Evolutionary conservation across 2,888 invertebrate species (phyloP).

Genomic region (Papilio protenor): DNA sequence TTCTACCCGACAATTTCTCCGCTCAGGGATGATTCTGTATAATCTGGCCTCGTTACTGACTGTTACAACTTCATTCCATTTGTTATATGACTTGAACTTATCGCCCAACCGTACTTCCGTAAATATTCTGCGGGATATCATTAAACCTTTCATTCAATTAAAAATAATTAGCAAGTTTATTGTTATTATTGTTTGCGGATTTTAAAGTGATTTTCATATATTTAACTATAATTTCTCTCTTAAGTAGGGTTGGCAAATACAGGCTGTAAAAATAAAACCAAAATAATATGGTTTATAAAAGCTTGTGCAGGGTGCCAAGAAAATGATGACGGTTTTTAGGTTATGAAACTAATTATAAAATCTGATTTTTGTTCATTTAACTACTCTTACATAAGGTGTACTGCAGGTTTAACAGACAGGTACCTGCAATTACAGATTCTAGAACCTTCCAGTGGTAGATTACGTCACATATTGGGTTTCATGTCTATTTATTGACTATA

Average conservation of each 20-base stretch:
- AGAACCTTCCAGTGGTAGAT: neutral
- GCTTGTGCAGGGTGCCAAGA: no score
- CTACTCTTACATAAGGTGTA: neutral
- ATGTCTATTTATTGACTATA: neutral
- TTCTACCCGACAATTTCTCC: conserved; percentile 30
- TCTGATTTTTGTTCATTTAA: neutral
- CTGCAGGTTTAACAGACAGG: no score
- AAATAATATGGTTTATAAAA: no score
- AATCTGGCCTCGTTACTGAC: conserved; percentile 31
- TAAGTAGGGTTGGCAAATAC: no score
- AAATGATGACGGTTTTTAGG: no score
- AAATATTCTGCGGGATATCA: neutral
- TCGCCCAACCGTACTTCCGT: neutral
- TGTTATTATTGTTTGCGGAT: no score
- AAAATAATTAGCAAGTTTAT: neutral
- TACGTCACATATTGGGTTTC: neutral
- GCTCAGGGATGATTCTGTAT: conserved; percentile 24
- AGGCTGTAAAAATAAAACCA: no score
- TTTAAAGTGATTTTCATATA: neutral
- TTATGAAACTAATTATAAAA: neutral
- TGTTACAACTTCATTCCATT: conserved; percentile 29
- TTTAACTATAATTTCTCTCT: no score
- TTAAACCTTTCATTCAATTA: conserved; percentile 1
- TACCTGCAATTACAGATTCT: no score
- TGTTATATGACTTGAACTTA: conserved; percentile 9